Conservation (phyloP, 2,888 invertebrate species). For the Acleris sparsana region DNA sequence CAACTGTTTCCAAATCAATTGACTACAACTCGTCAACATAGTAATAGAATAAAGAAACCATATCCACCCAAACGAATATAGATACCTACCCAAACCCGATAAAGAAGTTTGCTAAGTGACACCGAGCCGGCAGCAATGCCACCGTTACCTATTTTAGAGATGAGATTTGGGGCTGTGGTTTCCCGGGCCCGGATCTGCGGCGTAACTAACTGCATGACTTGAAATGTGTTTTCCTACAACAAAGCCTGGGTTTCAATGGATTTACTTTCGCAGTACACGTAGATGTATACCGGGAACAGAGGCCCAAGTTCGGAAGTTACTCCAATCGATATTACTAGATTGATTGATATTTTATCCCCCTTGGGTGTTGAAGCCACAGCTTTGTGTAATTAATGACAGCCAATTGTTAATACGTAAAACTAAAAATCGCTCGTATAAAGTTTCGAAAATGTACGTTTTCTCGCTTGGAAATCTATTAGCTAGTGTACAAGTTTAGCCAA, state of each 20-base stretch:
- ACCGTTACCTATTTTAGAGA: constrained; percentile 57
- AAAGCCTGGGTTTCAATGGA: constrained; percentile 60
- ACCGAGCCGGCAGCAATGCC: constrained; percentile 34
- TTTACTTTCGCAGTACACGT: constrained; percentile 48
- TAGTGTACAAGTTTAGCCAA: background rate
- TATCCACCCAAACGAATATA: no score
- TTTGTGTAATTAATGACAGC: no score
- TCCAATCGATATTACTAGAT: background rate
- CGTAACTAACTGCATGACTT: constrained; percentile 70
- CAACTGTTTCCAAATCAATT: no score
- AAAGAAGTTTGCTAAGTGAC: constrained; percentile 31
- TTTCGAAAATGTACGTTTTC: background rate
- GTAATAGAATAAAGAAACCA: no score
- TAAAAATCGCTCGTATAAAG: no score
- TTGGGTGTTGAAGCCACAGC: no score
- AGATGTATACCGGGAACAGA: constrained; percentile 33
- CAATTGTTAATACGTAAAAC: no score
- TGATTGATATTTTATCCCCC: constrained; percentile 1
- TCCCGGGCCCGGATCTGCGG: constrained; percentile 60
- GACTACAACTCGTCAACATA: no score
- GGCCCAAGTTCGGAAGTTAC: constrained; percentile 11
- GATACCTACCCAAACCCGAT: no score
- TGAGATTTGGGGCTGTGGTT: constrained; percentile 64
- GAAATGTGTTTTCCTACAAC: constrained; percentile 68
- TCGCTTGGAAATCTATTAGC: background rate